phyloP scores from a whole-genome alignment of 2,797 vertebrate genomes.

The Poeciliopsis gracilis region DNA sequence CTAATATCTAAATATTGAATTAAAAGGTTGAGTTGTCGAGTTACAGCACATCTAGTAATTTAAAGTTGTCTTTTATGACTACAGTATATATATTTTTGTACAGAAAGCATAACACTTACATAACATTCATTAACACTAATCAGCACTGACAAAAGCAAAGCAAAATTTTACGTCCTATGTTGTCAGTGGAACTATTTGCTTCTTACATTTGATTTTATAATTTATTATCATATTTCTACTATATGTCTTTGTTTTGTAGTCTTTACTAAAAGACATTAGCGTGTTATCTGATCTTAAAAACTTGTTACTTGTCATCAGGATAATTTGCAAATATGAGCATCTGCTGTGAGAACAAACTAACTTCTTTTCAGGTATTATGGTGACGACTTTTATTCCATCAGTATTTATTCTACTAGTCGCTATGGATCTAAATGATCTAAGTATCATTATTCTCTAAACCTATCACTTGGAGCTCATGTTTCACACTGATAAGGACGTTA shows the following conservation, averaged over 20 bases:
- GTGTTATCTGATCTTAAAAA: not conserved
- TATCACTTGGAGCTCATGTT: not conserved
- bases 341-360: not conserved
- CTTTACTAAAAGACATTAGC: not conserved
- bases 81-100: not conserved
- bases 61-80: not conserved
- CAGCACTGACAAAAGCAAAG: not conserved
- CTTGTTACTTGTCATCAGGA: not conserved
- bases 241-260: not conserved
- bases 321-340: not conserved
- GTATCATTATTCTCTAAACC: not conserved
- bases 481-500: not conserved
- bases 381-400: constrained; percentile 13
- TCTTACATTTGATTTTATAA: not conserved
- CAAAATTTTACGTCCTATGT: not conserved
- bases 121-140: not conserved
- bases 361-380: constrained; percentile 7
- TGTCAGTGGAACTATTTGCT: not conserved
- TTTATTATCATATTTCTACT: not conserved
- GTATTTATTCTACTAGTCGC: not conserved
- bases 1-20: not conserved
- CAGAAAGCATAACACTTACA: not conserved
- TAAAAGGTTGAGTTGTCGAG: not conserved
- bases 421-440: not conserved
- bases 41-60: not conserved